Percentiles rank a stretch among this genome's conserved stretches.
phyloP scores from a whole-genome alignment of 1,140 invertebrate species.

The Hestina assimilis region DNA sequence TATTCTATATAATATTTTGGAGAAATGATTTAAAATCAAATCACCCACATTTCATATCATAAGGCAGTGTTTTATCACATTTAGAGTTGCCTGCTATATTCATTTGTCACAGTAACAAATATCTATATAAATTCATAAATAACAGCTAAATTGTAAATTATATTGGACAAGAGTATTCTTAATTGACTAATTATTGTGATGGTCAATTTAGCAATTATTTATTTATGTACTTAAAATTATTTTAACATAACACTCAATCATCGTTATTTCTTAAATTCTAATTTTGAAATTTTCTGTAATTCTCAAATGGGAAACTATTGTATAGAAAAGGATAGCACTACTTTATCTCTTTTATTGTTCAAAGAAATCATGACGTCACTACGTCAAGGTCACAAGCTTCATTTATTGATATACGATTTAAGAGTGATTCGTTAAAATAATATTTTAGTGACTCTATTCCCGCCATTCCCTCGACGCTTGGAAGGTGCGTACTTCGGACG shows the following conservation, averaged over 20 bases:
- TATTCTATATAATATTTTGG: too few species aligned
- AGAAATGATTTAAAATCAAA: background rate
- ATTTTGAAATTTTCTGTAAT: too few species aligned
- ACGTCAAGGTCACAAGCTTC: too few species aligned
- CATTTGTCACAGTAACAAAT: too few species aligned
- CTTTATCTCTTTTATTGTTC: background rate
- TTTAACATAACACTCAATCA: background rate
- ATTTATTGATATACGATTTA: too few species aligned
- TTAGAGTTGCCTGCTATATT: too few species aligned
- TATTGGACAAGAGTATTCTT: background rate
- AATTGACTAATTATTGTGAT: background rate
- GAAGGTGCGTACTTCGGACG: conserved; percentile 76
- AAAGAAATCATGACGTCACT: background rate
- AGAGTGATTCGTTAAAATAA: background rate
- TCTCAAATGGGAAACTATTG: background rate
- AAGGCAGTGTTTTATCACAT: background rate
- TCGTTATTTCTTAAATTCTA: too few species aligned
- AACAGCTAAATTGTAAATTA: too few species aligned
- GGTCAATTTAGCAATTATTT: background rate
- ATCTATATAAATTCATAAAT: too few species aligned
- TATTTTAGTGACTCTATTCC: conserved; percentile 34
- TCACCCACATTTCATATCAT: background rate
- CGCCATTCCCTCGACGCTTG: conserved; percentile 73
- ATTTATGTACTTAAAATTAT: background rate
- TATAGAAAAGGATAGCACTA: background rate